These are phyloP conservation scores for Epinotia demarniana DNA, from an alignment of 2,888 invertebrate species.

Conservation along the genomic window DNA sequence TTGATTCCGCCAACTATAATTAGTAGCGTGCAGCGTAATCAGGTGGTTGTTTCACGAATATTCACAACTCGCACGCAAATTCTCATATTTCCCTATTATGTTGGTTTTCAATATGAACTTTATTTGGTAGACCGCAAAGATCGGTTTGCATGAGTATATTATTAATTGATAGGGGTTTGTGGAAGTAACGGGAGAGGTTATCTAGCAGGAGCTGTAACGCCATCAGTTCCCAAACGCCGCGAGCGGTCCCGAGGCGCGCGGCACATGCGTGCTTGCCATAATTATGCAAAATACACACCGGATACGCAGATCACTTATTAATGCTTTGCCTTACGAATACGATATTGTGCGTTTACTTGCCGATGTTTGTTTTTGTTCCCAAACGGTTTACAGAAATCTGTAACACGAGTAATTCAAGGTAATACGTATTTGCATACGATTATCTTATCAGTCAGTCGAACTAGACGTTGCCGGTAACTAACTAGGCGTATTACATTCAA, in stretches of 20 bases:
- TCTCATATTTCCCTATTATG: constrained; percentile 48
- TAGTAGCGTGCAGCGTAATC: constrained; percentile 42
- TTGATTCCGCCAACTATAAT: constrained; percentile 39
- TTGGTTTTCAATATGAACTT: neutral
- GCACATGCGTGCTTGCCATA: constrained; percentile 64
- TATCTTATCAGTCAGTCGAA: neutral
- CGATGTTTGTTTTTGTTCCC: constrained; percentile 20
- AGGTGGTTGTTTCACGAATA: constrained; percentile 41
- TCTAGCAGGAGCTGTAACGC: constrained; percentile 59
- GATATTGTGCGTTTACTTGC: constrained; percentile 20
- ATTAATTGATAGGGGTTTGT: constrained; percentile 23
- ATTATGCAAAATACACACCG: constrained; percentile 76
- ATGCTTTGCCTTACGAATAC: constrained; percentile 62
- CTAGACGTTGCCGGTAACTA: neutral
- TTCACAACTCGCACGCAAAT: constrained; percentile 37
- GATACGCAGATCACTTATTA: constrained; percentile 66
- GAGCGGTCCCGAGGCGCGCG: constrained; percentile 56
- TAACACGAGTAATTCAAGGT: neutral
- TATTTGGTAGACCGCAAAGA: neutral
- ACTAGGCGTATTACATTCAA: neutral
- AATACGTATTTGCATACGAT: neutral
- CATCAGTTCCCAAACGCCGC: constrained; percentile 53
- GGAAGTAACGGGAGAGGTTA: constrained; percentile 11
- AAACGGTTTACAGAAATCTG: constrained; percentile 6
- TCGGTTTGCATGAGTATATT: neutral